Evolutionary conservation across 1,140 invertebrate species (phyloP), one percentile per base, ranked within the genome.

Genomic region (Battus philenor): DNA sequence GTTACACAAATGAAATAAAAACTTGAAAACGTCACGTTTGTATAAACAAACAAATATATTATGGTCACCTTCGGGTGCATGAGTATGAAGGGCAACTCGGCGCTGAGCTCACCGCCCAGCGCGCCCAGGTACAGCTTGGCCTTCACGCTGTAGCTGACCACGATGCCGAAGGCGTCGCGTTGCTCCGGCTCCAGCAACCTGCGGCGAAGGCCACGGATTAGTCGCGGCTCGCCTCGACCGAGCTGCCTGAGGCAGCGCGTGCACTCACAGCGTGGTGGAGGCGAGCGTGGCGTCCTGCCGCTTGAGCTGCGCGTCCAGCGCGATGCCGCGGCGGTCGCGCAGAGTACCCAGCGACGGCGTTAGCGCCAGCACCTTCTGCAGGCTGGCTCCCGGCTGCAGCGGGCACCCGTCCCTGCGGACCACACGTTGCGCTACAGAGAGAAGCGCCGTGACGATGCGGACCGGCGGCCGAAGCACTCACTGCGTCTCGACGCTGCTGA

Each of bases 71-170:
- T 99, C 1, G 97, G 95, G 85, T 98, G 95, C 93, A 99, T 99
- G 27, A 99, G 82, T 29, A 99, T 96, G 85, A 99, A 99, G 4
- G 98, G 98, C 59, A 99, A 81, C 84, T 99, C 98, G 1, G 98
- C 97, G 8, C 92, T 90, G 5, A 99, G 82, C 87, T 99, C 98
- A 7, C 97, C 97, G 17, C 94, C 95, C 20, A 99, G 88, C 34
- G 96, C 96, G 12, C 97, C 97, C 48, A 99, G 86, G 72, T 96
- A 97, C 3, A 99, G 89, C 87, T 98, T 98, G 4, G 99, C 97
- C 87, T 98, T 99, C 5, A 95, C 93, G 12, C 92, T 91, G 85
- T 97, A 97, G 1, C 94, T 95, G 2, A 97, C 94, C 48, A 97
- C 91, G 51, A 97, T 96, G 13, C 95, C 95, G 78, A 97, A 96